Conservation (phyloP, 2,888 invertebrate species). For the Drosophila suboccidentalis region DNA sequence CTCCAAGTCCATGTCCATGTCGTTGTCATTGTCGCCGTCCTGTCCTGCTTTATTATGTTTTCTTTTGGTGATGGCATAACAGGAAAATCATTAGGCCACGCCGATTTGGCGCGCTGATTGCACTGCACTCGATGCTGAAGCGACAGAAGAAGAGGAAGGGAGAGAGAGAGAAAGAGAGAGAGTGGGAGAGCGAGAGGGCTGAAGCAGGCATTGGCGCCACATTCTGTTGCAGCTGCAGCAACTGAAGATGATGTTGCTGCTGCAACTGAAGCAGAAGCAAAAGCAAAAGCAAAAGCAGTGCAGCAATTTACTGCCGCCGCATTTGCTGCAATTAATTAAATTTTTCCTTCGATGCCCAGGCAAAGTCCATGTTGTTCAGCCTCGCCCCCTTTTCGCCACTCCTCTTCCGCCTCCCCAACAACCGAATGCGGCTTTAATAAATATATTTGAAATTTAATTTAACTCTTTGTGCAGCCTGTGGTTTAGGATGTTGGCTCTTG, state of each 20-base stretch:
- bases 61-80: slow-evolving; percentile 72
- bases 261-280: slow-evolving; percentile 31
- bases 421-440: slow-evolving; percentile 69
- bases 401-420: slow-evolving; percentile 19
- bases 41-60: slow-evolving; percentile 74
- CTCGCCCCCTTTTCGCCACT: neutral
- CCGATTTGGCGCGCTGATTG: slow-evolving; percentile 79
- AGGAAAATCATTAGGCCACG: slow-evolving; percentile 81
- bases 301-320: slow-evolving; percentile 43
- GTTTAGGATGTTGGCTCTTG: neutral
- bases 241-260: slow-evolving; percentile 21
- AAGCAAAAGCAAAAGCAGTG: slow-evolving; percentile 16
- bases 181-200: neutral
- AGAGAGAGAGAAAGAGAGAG: too few species aligned
- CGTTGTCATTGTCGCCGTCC: slow-evolving; percentile 42
- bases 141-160: slow-evolving; percentile 6
- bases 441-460: slow-evolving; percentile 69
- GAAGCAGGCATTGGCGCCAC: slow-evolving; percentile 20
- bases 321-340: slow-evolving; percentile 76
- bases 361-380: slow-evolving; percentile 27
- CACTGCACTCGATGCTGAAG: slow-evolving; percentile 48
- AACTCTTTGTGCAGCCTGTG: slow-evolving; percentile 12
- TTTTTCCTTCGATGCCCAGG: slow-evolving; percentile 54
- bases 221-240: slow-evolving; percentile 28
- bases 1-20: slow-evolving; percentile 20